phyloP scores from a whole-genome alignment of 2,113 vertebrate genomes.

The Atlantisia rogersi region DNA sequence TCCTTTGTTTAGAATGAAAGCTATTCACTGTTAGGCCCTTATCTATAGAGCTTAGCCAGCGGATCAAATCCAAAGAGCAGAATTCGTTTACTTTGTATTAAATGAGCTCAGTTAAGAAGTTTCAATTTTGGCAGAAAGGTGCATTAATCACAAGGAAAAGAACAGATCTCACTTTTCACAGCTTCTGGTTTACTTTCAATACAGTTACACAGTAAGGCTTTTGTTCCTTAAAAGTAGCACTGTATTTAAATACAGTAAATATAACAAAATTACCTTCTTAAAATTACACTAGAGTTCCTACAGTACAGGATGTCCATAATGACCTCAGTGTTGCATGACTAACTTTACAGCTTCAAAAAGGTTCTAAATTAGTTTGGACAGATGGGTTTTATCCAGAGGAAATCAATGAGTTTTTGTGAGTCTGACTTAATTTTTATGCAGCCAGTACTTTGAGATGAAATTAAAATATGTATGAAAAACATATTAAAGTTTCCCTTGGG shows the following conservation, averaged over 20 bases:
- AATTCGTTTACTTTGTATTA: slow-evolving; percentile 88
- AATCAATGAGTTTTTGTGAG: slow-evolving; percentile 92
- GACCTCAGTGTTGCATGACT: slow-evolving; percentile 84
- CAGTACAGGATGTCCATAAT: slow-evolving; percentile 79
- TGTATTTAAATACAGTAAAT: slow-evolving; percentile 89
- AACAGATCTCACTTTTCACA: slow-evolving; percentile 86
- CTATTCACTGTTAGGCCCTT: slow-evolving; percentile 80
- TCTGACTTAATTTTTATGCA: slow-evolving; percentile 86
- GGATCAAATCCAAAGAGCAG: slow-evolving; percentile 83
- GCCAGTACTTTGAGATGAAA: slow-evolving; percentile 85
- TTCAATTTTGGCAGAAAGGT: slow-evolving; percentile 86
- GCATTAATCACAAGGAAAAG: slow-evolving; percentile 86
- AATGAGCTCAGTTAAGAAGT: slow-evolving; percentile 84
- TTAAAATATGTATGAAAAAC: slow-evolving; percentile 95
- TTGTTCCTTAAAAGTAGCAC: slow-evolving; percentile 83
- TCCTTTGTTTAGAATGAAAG: slow-evolving; percentile 87
- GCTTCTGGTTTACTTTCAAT: slow-evolving; percentile 84
- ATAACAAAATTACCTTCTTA: slow-evolving; percentile 85
- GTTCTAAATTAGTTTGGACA: slow-evolving; percentile 86
- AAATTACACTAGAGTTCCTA: slow-evolving; percentile 82
- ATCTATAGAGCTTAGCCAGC: slow-evolving; percentile 82
- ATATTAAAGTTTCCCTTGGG: slow-evolving; percentile 87
- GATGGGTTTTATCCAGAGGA: slow-evolving; percentile 87
- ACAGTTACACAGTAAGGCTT: slow-evolving; percentile 82
- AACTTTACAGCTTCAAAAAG: slow-evolving; percentile 79